phyloP scores from a whole-genome alignment of 92 coral and sea anemone genomes.

The Porites cylindrica region DNA sequence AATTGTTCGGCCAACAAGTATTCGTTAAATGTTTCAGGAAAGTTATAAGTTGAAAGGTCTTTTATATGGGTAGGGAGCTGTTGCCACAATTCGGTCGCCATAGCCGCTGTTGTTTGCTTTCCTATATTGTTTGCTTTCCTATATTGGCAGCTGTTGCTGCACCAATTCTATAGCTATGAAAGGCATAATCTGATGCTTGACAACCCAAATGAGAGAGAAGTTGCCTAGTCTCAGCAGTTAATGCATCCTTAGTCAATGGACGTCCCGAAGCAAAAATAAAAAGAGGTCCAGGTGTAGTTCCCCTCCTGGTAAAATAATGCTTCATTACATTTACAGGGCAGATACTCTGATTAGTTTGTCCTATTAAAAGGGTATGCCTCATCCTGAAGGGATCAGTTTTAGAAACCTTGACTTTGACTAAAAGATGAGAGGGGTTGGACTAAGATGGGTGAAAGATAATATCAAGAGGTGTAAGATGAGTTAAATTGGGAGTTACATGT shows the following conservation, averaged over 20 bases:
- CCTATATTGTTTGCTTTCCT: too few relatives aligned
- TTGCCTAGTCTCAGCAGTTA: slow-evolving; percentile 42
- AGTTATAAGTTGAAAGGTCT: too few relatives aligned
- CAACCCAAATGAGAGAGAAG: slow-evolving; percentile 37
- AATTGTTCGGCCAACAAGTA: too few relatives aligned
- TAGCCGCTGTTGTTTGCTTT: too few relatives aligned
- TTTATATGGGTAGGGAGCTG: too few relatives aligned
- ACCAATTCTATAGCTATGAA: slow-evolving; percentile 54
- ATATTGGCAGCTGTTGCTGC: slow-evolving; percentile 42
- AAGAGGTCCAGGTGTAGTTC: slow-evolving; percentile 49
- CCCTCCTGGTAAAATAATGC: slow-evolving; percentile 18
- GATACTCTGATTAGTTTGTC: slow-evolving; percentile 4
- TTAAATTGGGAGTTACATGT: slow-evolving; percentile 60
- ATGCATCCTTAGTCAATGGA: slow-evolving; percentile 31
- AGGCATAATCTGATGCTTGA: slow-evolving; percentile 30
- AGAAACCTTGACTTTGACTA: slow-evolving; percentile 19
- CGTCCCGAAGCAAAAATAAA: slow-evolving; percentile 43
- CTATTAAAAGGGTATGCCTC: slow-evolving; percentile 31
- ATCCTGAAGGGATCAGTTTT: slow-evolving; percentile 57
- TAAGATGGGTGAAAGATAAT: slow-evolving; percentile 33
- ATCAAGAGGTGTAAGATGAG: slow-evolving; percentile 48
- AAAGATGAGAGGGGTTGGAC: neutral
- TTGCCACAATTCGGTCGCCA: too few relatives aligned
- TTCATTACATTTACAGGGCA: slow-evolving; percentile 62
- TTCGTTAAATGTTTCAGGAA: too few relatives aligned